phyloP scores from a whole-genome alignment of 2,797 vertebrate species.

The Salarias fasciatus region DNA sequence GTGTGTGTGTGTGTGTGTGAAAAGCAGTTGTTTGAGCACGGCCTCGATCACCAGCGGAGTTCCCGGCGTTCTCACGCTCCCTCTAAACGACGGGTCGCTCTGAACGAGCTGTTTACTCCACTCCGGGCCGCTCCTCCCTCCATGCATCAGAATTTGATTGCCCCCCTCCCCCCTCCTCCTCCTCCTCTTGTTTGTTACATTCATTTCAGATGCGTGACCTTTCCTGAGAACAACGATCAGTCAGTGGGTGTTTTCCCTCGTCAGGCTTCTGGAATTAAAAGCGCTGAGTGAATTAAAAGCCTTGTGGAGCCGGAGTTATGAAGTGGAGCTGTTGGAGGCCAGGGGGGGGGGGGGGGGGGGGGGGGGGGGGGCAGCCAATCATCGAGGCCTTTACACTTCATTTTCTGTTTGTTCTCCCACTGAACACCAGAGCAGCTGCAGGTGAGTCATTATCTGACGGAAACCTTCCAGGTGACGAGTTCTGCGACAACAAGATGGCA shows the following conservation, averaged over 20 bases:
- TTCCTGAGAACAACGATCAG: constrained; percentile 78
- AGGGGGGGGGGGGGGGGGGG: constrained; percentile 37
- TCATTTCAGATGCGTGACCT: constrained; percentile 82
- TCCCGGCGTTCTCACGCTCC: no score
- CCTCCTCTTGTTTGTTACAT: constrained; percentile 53
- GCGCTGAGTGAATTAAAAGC: constrained; percentile 60
- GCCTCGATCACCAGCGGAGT: no score
- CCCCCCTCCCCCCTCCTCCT: constrained; percentile 20
- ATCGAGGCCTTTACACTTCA: not conserved
- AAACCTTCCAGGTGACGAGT: no score
- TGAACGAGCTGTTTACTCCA: constrained; percentile 51
- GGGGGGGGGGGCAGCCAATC: constrained; percentile 39
- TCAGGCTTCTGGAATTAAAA: constrained; percentile 69
- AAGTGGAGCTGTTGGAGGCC: constrained; percentile 45
- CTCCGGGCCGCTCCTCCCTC: constrained; percentile 22
- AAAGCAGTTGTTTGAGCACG: no score
- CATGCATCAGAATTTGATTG: constrained; percentile 74
- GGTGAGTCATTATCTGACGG: no score
- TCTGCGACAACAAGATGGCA: no score
- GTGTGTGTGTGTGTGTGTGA: no score
- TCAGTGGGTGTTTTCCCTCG: constrained; percentile 77
- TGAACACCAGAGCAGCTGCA: constrained; percentile 11
- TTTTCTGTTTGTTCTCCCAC: not conserved
- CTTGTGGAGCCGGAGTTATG: constrained; percentile 47
- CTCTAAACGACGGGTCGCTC: no score